Evolutionary conservation across 1,140 invertebrate species (phyloP), one percentile per base, ranked within the genome.

Genomic region (Telenomus remus): DNA sequence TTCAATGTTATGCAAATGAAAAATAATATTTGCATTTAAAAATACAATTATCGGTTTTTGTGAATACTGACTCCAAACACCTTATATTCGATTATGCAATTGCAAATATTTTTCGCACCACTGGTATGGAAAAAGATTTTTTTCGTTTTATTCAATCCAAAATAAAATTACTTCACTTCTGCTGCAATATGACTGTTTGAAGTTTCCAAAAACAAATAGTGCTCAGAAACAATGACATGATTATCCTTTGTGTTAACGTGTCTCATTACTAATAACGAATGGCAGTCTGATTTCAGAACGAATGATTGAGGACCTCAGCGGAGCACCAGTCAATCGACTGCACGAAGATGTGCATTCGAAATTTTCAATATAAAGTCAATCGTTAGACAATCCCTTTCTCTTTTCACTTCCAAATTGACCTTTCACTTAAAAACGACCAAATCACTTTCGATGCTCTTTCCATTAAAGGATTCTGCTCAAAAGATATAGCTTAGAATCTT

Each of bases 381-480:
- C 50, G 43, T 39, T 13, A 55, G 51, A 65, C 68, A 57, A 65
- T 77, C 50, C 65, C 74, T 78, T 78, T 81, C 78, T 79, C 78
- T 72, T 79, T 79, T 81, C 74, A 72, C 75, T 71, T 79, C 57
- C 78, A 78, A 76, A 72, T 76, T 76, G 72, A 76, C 65, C 70
- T 78, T 78, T 78, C 69, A 64, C 72, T 78, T 54, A 73, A 78
- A 78, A 78, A 78, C 76, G 70, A 74, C 70, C 76, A 78, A 78
- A 78, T 74, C 70, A 65, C 76, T 78, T 78, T 78, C 76, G 65
- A 78, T 78, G 60, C 64, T 78, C 76, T 78, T 73, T 78, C 65
- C 61, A 78, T 73, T 73, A 72, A 77, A 77, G 68, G 72, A 55
- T 70, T 46, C 60, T 46, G 4, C 43, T 44, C 9, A 39, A 65